Percentiles rank a stretch among this genome's conserved stretches.
phyloP scores from a whole-genome alignment of 2,888 invertebrate species.

The Lithophane leautieri region DNA sequence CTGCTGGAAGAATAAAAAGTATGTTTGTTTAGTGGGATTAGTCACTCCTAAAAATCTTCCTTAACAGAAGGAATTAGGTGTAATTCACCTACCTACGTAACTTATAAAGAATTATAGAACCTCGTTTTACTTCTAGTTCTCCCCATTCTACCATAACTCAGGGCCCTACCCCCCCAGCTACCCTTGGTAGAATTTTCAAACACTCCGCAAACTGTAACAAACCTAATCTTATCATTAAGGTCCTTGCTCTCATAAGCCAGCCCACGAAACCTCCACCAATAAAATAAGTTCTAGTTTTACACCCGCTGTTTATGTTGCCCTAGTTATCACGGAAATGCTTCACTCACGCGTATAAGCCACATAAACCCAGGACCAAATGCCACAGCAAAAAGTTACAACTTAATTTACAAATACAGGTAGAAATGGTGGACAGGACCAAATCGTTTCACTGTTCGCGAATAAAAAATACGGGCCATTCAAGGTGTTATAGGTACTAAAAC shows the following conservation, averaged over 20 bases:
- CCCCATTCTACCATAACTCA: not conserved
- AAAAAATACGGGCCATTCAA: constrained; percentile 72
- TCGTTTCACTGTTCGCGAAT: constrained; percentile 70
- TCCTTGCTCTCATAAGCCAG: constrained; percentile 25
- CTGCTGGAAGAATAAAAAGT: not conserved
- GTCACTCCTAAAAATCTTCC: not conserved
- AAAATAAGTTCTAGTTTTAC: constrained; percentile 32
- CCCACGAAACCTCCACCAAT: constrained; percentile 32
- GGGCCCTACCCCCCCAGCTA: too few relatives aligned
- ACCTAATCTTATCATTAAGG: not conserved
- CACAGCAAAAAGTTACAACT: constrained; percentile 32
- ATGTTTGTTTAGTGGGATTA: not conserved
- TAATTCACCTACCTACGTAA: not conserved
- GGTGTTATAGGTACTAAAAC: constrained; percentile 74
- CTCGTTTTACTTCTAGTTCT: not conserved
- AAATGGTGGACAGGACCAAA: constrained; percentile 67
- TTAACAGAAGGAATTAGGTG: not conserved
- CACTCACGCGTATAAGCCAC: constrained; percentile 18
- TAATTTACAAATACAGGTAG: constrained; percentile 69
- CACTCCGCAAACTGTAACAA: not conserved
- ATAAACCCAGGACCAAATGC: constrained; percentile 24
- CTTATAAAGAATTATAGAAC: not conserved
- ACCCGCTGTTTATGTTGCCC: constrained; percentile 27
- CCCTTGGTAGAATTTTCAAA: not conserved
- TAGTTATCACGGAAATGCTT: constrained; percentile 36